Base-by-base conservation (phyloP, 2,888 invertebrate genomes). In the Uropetala carovei region DNA sequence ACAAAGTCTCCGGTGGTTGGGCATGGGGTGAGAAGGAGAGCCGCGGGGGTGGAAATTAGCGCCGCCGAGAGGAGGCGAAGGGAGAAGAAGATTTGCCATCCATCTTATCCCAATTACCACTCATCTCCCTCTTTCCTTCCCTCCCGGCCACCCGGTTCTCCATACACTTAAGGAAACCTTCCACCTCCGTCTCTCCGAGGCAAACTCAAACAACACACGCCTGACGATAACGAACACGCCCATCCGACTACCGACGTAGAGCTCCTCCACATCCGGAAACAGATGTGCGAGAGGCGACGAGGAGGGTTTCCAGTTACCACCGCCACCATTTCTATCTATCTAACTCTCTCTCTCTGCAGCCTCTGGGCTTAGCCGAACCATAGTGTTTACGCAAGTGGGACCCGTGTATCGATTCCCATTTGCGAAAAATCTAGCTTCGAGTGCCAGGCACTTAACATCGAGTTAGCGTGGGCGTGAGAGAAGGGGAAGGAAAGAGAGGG, bases 401-500 rank as follows among this genome's bases (percentile, higher is more conserved):
- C 75, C 75, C 43, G 43, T 27, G 75, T 75, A 75, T 75, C 27
- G 75, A 75, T 75, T 75, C 75, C 75, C 75, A 75, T 75, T 75
- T 75, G 11, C 75, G 22, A 75, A 75, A 68, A 75, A 27, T 75
- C 75, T 11, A 75, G 75, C 75, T 22, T 8, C 75, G 22, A 68
- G 68, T 22, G 68, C 68, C 22, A 27, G 27, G 27, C 75, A 75
- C 75, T 75, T 75, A 75, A 68, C 68, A 68, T 68, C 68, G 22
- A 43, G 43, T 68, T 68, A 22, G 22, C 75, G 27, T 27, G 68
- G n/a, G 64, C 68, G 68, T 18, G n/a, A n/a, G 16, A 64, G 64
- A 64, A 2, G 75, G 22, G n/a, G n/a, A n/a, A n/a, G n/a, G n/a
- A n/a, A n/a, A 22, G 27, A 27, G 22, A 10, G 1, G 43, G 43